Base-by-base conservation (phyloP, 2,113 vertebrate genomes). In the Glaucomys volans region DNA sequence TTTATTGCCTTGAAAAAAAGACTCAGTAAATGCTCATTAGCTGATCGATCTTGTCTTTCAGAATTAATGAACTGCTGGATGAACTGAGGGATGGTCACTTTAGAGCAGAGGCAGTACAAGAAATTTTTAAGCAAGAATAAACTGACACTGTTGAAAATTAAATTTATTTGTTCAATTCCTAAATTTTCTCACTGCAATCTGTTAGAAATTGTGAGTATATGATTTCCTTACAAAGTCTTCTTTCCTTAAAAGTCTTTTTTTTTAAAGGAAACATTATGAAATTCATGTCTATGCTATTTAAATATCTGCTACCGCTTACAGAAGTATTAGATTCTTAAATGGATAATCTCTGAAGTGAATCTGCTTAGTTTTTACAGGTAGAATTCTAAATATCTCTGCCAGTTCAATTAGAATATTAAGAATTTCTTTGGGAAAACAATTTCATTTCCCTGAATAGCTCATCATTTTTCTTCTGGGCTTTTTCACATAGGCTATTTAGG, bases 391-490 rank as follows among this genome's bases (percentile, higher is more conserved):
- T 74, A 80, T 75, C 40, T 83, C 10, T 81, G 52, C 52, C 20
- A 92, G 47, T n/a, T 94, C 57, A 32, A 87, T 83, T 71, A 90
- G 52, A 96, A 94, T 92, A 74, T 86, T 71, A 52, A 90, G 42
- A 83, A 81, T 91, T 87, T 93, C 62, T 94, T 79, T 59, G 69
- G 18, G 20, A 72, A 24, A 91, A 89, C 6, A 74, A 52, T 80
- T 95, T 92, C 16, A 92, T 91, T 94, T 90, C 40, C 32, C 26
- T 24, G 66, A 91, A 91, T 64, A 95, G n/a, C 87, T 89, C 9
- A 91, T 86, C 12, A 57, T 76, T 96, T 91, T 64, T 52, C 32
- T 85, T 88, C 32, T 54, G 64, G 40, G 6, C 8, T 64, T 92
- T 96, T 91, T 87, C 42, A 13, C 74, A 20, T 72, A 95, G 64